Conservation (phyloP, 2,797 vertebrate species). For the Rhadinocentrus ornatus region DNA sequence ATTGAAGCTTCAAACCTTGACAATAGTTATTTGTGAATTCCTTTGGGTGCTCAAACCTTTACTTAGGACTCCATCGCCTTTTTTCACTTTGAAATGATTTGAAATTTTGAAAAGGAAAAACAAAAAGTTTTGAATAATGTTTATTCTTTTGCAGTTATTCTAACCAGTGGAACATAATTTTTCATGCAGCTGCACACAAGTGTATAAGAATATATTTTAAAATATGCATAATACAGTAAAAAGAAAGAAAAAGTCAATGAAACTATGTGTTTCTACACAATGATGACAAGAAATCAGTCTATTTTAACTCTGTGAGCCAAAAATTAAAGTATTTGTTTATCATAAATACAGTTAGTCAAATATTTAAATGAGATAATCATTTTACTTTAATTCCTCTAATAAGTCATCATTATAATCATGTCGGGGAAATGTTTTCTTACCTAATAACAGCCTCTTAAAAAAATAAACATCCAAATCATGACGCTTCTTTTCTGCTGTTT, state of each 20-base stretch:
- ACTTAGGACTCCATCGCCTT: too few relatives aligned
- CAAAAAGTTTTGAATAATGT: neutral
- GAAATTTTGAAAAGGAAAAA: too few relatives aligned
- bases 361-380: conserved; percentile 50
- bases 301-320: neutral
- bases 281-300: conserved; percentile 21
- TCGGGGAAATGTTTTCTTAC: conserved; percentile 41
- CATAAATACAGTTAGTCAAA: conserved; percentile 29
- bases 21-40: neutral
- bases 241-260: conserved; percentile 1
- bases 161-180: neutral
- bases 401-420: conserved; percentile 65
- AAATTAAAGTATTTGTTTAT: conserved; percentile 33
- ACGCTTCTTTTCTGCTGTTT: conserved; percentile 39
- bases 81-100: too few relatives aligned
- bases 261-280: conserved; percentile 1
- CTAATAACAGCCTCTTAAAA: conserved; percentile 54
- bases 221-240: conserved; percentile 2
- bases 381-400: conserved; percentile 51
- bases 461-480: conserved; percentile 50
- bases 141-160: neutral
- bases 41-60: neutral
- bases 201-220: neutral
- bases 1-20: neutral
- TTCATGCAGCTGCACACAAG: neutral